phyloP scores from a whole-genome alignment of 2,113 vertebrate genomes.

The Callospermophilus lateralis region DNA sequence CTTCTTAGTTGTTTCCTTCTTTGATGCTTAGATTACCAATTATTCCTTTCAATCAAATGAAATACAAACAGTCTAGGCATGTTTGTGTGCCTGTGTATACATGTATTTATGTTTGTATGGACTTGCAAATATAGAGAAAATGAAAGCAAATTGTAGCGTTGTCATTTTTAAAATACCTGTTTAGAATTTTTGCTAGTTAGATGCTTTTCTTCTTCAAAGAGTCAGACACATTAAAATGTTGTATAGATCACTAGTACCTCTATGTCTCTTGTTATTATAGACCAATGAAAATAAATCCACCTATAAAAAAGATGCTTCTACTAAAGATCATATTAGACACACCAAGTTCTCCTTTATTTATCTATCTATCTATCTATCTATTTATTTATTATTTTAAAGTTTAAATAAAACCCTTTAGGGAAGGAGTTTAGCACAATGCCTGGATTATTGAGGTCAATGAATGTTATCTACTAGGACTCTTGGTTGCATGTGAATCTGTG shows the following conservation, averaged over 20 bases:
- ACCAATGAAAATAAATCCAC: constrained; percentile 42
- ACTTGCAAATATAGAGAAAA: background rate
- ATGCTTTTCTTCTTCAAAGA: constrained; percentile 2
- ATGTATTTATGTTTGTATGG: background rate
- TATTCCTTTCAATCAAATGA: constrained; percentile 10
- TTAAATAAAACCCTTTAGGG: no score
- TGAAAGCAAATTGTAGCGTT: background rate
- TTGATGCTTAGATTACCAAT: background rate
- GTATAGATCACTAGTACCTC: background rate
- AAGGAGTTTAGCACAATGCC: no score
- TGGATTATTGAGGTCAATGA: no score
- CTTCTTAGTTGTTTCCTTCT: background rate
- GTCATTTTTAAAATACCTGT: background rate
- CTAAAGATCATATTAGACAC: constrained; percentile 20
- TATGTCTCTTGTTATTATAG: constrained; percentile 22
- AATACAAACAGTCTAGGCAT: background rate
- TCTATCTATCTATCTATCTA: no score
- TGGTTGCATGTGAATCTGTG: no score
- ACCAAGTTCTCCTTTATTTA: background rate
- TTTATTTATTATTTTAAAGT: no score
- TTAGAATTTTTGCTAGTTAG: background rate
- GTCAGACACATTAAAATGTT: background rate
- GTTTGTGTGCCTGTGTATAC: background rate
- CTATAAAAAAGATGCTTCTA: constrained; percentile 18
- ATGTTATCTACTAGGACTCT: no score